Percentiles rank a stretch among this genome's conserved stretches.
phyloP scores from a whole-genome alignment of 2,797 vertebrate species.

The Florisuga fusca region DNA sequence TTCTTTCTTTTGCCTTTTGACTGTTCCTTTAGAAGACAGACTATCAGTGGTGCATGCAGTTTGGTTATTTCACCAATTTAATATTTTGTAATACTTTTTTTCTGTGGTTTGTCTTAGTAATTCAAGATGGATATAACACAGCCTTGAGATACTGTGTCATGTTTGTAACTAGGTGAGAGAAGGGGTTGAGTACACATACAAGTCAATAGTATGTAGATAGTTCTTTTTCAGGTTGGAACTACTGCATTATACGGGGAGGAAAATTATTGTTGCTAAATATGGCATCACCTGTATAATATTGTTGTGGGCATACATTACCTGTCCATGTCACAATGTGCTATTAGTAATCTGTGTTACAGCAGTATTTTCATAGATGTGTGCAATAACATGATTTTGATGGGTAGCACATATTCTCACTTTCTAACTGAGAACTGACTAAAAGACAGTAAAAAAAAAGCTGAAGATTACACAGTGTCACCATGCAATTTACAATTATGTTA shows the following conservation, averaged over 20 bases:
- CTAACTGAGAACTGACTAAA: not conserved
- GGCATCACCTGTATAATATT: accelerated
- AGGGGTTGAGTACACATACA: not conserved
- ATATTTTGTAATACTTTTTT: not conserved
- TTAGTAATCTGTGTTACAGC: not conserved
- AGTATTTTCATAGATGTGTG: not conserved
- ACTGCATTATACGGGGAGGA: not conserved
- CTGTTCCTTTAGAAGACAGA: not conserved
- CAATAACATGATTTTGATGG: not conserved
- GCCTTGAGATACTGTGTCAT: not conserved
- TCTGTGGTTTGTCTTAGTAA: not conserved
- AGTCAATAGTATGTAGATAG: not conserved
- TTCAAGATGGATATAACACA: not conserved
- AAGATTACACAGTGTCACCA: not conserved
- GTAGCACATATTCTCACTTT: not conserved
- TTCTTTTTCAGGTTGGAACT: not conserved
- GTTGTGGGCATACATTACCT: not conserved
- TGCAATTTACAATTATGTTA: not conserved
- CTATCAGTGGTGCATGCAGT: not conserved
- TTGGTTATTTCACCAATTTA: not conserved
- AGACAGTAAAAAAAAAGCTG: not conserved
- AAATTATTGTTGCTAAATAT: not conserved
- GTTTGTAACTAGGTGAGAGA: not conserved
- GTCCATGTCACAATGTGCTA: accelerated
- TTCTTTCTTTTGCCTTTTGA: not conserved